Conservation (phyloP, 2,888 invertebrate species). For the Halictus quadricinctus region DNA sequence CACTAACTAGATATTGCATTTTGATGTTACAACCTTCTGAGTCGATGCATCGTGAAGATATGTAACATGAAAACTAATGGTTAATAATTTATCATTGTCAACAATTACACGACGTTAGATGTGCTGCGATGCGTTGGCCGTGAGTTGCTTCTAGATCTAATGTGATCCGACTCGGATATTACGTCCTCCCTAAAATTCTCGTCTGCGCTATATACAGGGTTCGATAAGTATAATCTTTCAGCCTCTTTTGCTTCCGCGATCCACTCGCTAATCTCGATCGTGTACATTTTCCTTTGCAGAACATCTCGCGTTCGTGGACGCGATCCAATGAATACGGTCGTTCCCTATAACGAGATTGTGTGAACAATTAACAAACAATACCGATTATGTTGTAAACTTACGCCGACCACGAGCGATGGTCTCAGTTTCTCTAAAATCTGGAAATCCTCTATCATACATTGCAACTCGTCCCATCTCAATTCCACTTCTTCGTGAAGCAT, state of each 20-base stretch:
- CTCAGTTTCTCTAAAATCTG: constrained; percentile 83
- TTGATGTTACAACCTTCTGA: constrained; percentile 12
- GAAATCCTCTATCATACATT: constrained; percentile 84
- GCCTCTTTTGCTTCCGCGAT: constrained; percentile 87
- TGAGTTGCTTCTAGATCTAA: constrained; percentile 66
- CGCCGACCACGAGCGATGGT: constrained; percentile 83
- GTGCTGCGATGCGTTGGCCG: constrained; percentile 53
- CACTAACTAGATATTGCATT: constrained; percentile 6
- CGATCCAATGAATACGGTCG: constrained; percentile 89
- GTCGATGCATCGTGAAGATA: background rate
- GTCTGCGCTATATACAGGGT: constrained; percentile 65
- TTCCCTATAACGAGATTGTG: constrained; percentile 79
- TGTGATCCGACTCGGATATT: constrained; percentile 64
- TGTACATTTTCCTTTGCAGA: constrained; percentile 90
- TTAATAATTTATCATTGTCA: constrained; percentile 14
- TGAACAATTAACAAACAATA: background rate
- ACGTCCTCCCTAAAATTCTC: constrained; percentile 68
- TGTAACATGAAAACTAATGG: constrained; percentile 18
- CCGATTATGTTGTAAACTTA: constrained; percentile 74
- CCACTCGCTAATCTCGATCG: constrained; percentile 89
- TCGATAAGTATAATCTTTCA: constrained; percentile 78
- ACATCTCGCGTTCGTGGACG: constrained; percentile 90
- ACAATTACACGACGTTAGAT: constrained; percentile 54
- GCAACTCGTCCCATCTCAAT: constrained; percentile 88
- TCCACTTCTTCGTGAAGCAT: constrained; percentile 90